Evolutionary conservation across 2,797 vertebrate genomes (phyloP), one percentile per base, ranked within the genome.

Genomic region (Hemitrygon akajei): DNA sequence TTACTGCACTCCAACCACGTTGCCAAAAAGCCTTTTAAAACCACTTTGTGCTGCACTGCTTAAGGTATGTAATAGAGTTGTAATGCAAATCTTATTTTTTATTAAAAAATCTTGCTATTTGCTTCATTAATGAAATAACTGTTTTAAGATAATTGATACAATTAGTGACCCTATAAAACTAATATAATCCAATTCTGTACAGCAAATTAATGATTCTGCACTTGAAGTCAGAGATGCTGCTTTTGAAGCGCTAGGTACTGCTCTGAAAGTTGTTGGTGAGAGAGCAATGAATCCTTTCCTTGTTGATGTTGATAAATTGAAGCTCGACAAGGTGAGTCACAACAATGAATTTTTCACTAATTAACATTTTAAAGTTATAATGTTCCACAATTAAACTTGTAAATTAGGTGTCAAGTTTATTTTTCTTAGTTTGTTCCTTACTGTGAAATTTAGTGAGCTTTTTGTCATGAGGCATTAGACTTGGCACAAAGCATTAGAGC

Each of bases 141-240:
- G 25, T 12, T 12, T 58, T 58, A 56, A 56, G 58, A 86, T 47
- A 47, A 56, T 25, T 91, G 34, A 73, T 22, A 91, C 22, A 2
- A 73, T 91, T 91, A 47, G 89, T 47, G 18, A 80, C 6, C 89
- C 22, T 1, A 34, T n/a, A 27, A 34, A 37, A 89, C 27, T 75
- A 93, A 76, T 30, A 40, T 73, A 91, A 40, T 76, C 22, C 95
- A 56, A 84, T 93, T 95, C 87, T 79, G 77, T 93, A 56, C 94
- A 99, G 99, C 99, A 99, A 97, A 98, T 99, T 95, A 99, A 98
- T 91, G 99, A 99, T 96, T 99, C 99, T 40, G 98, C 99, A 91
- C 97, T 97, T 69, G 99, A 99, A 95, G 99, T 99, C 82, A 98
- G 99, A 94, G 99, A 99, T 94, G 99, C 99, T 92, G 99, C 98